These are phyloP conservation scores for Fistularia commersonii DNA, from an alignment of 2,797 vertebrate species.

Conservation along the genomic window DNA sequence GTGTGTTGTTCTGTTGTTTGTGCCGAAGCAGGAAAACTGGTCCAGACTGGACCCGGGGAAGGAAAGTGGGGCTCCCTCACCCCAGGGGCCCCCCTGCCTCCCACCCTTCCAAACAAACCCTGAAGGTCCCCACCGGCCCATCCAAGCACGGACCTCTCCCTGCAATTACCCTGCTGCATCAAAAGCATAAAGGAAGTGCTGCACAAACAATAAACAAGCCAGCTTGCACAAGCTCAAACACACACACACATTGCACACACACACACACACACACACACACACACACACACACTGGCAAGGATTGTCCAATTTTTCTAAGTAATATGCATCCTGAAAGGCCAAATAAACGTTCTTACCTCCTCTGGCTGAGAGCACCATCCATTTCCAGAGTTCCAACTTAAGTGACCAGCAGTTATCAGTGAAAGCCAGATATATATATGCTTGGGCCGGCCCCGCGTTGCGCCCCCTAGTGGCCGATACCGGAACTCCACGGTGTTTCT, in stretches of 20 bases:
- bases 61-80: conserved; percentile 32
- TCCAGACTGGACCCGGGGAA: conserved; percentile 50
- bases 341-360: conserved; percentile 33
- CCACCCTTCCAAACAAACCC: conserved; percentile 8
- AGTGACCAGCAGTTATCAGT: conserved; percentile 5
- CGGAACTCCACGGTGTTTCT: no score
- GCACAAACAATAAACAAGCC: conserved; percentile 50
- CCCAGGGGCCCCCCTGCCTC: conserved; percentile 3
- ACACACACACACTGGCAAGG: neutral
- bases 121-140: conserved; percentile 46
- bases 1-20: no score
- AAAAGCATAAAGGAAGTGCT: conserved; percentile 39
- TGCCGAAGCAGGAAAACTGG: conserved; percentile 43
- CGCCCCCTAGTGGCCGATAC: conserved; percentile 44
- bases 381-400: conserved; percentile 7
- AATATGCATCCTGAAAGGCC: no score
- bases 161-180: conserved; percentile 53
- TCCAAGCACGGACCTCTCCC: conserved; percentile 40
- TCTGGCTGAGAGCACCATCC: conserved; percentile 7
- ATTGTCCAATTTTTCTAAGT: no score
- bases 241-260: neutral
- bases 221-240: conserved; percentile 1
- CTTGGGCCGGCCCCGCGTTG: neutral
- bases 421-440: conserved; percentile 39
- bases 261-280: conserved; percentile 4